Evolutionary conservation across 2,113 vertebrate genomes (phyloP).

Genomic region (Takifugu bimaculatus): DNA sequence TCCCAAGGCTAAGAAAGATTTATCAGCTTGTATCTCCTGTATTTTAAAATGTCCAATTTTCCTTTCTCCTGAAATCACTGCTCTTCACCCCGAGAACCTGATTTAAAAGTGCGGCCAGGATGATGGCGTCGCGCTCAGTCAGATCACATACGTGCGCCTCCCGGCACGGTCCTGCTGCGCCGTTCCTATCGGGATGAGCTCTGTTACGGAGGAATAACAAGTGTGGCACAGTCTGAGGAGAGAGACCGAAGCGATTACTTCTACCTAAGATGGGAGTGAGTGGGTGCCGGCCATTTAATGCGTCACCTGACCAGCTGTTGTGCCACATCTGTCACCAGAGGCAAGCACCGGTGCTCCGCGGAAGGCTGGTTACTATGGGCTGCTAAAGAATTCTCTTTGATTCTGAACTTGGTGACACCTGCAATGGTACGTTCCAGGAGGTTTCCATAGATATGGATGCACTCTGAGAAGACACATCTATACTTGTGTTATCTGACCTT

Average conservation of each 20-base stretch:
- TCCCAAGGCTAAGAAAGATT: conserved; percentile 26
- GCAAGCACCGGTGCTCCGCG: too few species aligned
- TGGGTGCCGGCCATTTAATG: too few species aligned
- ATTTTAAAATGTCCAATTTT: conserved; percentile 30
- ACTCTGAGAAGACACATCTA: too few species aligned
- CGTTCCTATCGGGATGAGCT: conserved; percentile 36
- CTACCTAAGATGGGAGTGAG: not conserved
- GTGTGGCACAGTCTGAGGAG: conserved; percentile 23
- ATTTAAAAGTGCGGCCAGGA: conserved; percentile 21
- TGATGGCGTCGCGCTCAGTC: not conserved
- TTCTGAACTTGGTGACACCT: too few species aligned
- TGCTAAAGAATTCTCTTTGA: too few species aligned
- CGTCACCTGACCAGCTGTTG: too few species aligned
- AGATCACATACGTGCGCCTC: conserved; percentile 22
- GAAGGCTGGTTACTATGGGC: too few species aligned
- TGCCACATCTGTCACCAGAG: too few species aligned
- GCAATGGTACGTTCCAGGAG: too few species aligned
- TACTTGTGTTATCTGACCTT: too few species aligned
- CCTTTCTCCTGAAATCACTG: conserved; percentile 25
- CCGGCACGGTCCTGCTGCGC: conserved; percentile 22
- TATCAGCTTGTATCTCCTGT: conserved; percentile 32
- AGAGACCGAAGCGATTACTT: conserved; percentile 12
- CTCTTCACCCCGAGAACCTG: conserved; percentile 35
- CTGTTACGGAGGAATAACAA: conserved; percentile 41
- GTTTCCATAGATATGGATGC: too few species aligned